Evolutionary conservation across 2,797 vertebrate genomes (phyloP), one percentile per base, ranked within the genome.

Genomic region (Epinephelus malabaricus): DNA sequence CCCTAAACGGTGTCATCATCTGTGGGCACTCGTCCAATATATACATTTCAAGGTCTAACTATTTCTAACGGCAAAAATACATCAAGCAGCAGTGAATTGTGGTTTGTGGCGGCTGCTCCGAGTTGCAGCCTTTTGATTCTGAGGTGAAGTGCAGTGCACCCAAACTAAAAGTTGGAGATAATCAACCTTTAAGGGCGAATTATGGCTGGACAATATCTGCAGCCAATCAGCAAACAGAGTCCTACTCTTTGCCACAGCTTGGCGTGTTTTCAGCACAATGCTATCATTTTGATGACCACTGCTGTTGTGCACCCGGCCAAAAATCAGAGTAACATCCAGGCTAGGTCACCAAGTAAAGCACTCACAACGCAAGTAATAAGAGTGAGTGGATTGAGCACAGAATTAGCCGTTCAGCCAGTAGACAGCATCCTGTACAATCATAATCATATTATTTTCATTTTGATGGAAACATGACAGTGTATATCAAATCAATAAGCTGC

Each of bases 381-480:
- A 51, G 47, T 4, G 4, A 38, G 17, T 54, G 2, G 73, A 43
- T 50, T 47, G n/a, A 71, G n/a, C n/a, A 56, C 63, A 63, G 2
- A 23, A 67, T 47, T 45, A 34, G 60, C 38, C 38, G 12, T 63
- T 54, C 19, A 27, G 10, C 45, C 30, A 76, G 64, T 43, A 67
- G 14, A 51, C 43, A 69, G 34, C 17, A 59, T 78, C 40, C 59
- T 64, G 25, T 55, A 62, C 38, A 68, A 71, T 59, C 56, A 79
- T 1, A 1, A 21, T 49, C 0, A 2, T 47, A 79, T 76, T 3
- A 12, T 66, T 76, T 79, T 49, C 58, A 85, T 76, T 74, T 71
- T 45, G 21, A 62, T 61, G 60, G 66, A 70, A 85, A 82, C 49
- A 62, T 61, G 60, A 76, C 61, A 11, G 7, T 21, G 65, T 53